Evolutionary conservation across 2,888 invertebrate genomes (phyloP).

Genomic region (Hirtodrosophila histrioides): DNA sequence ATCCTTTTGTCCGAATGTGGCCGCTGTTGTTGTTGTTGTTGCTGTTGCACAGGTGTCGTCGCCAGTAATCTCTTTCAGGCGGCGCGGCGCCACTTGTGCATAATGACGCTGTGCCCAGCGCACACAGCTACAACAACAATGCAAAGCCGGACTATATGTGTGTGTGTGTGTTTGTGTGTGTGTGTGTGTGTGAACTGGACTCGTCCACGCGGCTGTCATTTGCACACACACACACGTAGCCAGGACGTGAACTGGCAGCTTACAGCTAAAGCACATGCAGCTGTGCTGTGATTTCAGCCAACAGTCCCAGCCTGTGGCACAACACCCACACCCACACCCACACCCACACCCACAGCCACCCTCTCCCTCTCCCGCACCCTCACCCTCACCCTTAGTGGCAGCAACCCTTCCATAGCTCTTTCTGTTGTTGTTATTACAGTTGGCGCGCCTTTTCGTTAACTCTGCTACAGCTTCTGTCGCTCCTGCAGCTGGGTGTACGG

Average conservation of each 20-base stretch:
- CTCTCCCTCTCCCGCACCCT: not conserved
- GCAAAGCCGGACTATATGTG: slow-evolving; percentile 42
- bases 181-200: slow-evolving; percentile 43
- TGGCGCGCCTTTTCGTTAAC: slow-evolving; percentile 76
- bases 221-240: slow-evolving; percentile 51
- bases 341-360: not conserved
- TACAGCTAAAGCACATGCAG: slow-evolving; percentile 76
- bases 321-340: not conserved
- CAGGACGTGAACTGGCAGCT: slow-evolving; percentile 65
- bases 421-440: slow-evolving; percentile 73
- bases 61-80: slow-evolving; percentile 75
- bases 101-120: slow-evolving; percentile 67
- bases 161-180: slow-evolving; percentile 12
- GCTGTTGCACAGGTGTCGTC: slow-evolving; percentile 75
- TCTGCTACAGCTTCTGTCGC: slow-evolving; percentile 28
- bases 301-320: slow-evolving; percentile 3
- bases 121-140: slow-evolving; percentile 26
- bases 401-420: slow-evolving; percentile 38
- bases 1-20: slow-evolving; percentile 38
- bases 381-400: slow-evolving; percentile 5
- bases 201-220: slow-evolving; percentile 70
- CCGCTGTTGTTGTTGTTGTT: slow-evolving; percentile 36
- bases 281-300: slow-evolving; percentile 74
- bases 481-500: slow-evolving; percentile 6
- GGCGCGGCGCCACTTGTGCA: slow-evolving; percentile 72